Percentiles rank a stretch among this genome's conserved stretches.
Evolutionary conservation across 2,888 invertebrate species (phyloP).

Genomic region (Sceliomorpha sp.): DNA sequence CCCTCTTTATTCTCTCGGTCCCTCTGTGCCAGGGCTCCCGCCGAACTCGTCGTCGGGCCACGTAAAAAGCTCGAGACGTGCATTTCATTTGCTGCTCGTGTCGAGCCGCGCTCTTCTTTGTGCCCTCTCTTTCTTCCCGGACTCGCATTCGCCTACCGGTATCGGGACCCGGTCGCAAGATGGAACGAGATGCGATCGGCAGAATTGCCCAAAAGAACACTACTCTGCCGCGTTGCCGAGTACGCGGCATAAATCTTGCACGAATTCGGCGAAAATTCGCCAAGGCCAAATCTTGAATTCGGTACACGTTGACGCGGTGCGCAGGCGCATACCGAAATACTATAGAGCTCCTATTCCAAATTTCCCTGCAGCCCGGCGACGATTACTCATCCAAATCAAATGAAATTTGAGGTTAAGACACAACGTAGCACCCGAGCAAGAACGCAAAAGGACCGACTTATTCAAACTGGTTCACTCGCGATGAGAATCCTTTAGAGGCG

Average conservation of each 20-base stretch:
- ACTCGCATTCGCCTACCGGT: constrained; percentile 29
- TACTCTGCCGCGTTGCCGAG: constrained; percentile 41
- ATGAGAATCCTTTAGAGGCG: constrained; percentile 61
- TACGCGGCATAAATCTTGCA: constrained; percentile 51
- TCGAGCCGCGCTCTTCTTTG: constrained; percentile 68
- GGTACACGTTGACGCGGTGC: constrained; percentile 48
- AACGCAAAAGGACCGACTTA: constrained; percentile 30
- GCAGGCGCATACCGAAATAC: too few species aligned
- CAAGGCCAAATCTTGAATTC: constrained; percentile 44
- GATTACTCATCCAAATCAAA: too few species aligned
- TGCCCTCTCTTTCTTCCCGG: constrained; percentile 58
- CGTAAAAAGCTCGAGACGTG: constrained; percentile 72
- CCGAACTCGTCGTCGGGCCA: constrained; percentile 62
- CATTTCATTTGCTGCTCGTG: constrained; percentile 74
- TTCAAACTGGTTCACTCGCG: constrained; percentile 54
- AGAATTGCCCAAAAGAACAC: constrained; percentile 51
- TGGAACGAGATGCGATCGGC: constrained; percentile 51
- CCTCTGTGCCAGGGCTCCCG: constrained; percentile 21
- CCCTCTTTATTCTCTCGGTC: constrained; percentile 12
- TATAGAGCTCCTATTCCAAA: too few species aligned
- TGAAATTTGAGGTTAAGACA: too few species aligned
- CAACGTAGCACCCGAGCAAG: constrained; percentile 1
- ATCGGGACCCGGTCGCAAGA: constrained; percentile 32
- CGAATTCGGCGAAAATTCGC: constrained; percentile 53
- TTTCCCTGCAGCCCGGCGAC: too few species aligned